Percentiles rank a stretch among this genome's conserved stretches.
Conservation (phyloP, 2,888 invertebrate species). For the Chloroclystis v-ata region DNA sequence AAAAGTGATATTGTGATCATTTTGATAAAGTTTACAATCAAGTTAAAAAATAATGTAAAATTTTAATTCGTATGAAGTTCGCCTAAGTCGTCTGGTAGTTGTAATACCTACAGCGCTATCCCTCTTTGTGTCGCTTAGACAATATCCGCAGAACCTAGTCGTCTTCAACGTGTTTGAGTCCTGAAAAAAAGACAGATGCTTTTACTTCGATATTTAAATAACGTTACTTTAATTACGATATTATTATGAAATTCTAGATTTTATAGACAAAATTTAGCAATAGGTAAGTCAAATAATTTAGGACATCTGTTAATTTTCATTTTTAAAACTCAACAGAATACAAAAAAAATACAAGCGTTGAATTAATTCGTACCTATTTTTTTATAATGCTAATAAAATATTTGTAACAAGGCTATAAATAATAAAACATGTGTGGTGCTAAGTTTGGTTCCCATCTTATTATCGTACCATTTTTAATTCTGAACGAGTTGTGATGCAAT, state of each 20-base stretch:
- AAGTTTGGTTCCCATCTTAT: constrained; percentile 16
- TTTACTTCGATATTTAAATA: no score
- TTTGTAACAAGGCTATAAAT: constrained; percentile 13
- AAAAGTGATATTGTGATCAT: no score
- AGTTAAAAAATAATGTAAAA: no score
- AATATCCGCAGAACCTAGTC: constrained; percentile 72
- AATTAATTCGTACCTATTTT: constrained; percentile 7
- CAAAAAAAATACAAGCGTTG: constrained; percentile 2
- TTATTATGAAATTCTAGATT: no score
- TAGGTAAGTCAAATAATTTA: no score
- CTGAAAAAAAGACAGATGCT: constrained; percentile 1
- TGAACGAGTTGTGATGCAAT: not conserved
- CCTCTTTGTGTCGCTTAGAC: constrained; percentile 65
- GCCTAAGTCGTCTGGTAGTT: constrained; percentile 3
- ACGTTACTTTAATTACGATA: no score
- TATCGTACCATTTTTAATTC: constrained; percentile 1
- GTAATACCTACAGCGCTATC: constrained; percentile 33
- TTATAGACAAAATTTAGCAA: no score
- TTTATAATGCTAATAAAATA: constrained; percentile 2
- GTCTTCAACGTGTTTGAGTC: constrained; percentile 52
- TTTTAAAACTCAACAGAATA: no score
- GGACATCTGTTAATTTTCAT: no score
- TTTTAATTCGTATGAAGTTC: not conserved
- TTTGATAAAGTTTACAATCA: no score
- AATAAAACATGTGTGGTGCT: constrained; percentile 17